Evolutionary conservation across 2,797 vertebrate genomes (phyloP).

Genomic region (Sebastes vulpes): DNA sequence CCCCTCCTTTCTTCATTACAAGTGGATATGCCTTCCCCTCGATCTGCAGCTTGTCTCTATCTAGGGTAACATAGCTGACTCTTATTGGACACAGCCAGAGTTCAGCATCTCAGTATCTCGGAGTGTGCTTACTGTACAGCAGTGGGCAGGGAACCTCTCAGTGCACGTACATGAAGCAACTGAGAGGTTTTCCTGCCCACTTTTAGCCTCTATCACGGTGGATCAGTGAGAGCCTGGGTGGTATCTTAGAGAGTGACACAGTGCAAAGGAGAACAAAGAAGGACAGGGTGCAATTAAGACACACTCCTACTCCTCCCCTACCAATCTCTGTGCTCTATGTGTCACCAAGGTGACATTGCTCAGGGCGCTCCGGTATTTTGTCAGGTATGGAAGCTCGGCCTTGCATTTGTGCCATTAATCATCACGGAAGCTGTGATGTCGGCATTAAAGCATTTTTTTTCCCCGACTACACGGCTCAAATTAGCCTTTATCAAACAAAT

Average conservation of each 20-base stretch:
- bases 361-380: slow-evolving; percentile 60
- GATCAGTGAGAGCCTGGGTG: slow-evolving; percentile 55
- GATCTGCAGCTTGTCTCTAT: slow-evolving; percentile 66
- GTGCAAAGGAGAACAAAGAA: slow-evolving; percentile 68
- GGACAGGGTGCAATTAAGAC: slow-evolving; percentile 81
- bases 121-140: slow-evolving; percentile 40
- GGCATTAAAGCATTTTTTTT: slow-evolving; percentile 52
- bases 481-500: slow-evolving; percentile 72
- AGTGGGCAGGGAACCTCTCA: not conserved
- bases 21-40: slow-evolving; percentile 68
- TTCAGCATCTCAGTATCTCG: slow-evolving; percentile 47
- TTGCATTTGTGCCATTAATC: slow-evolving; percentile 72
- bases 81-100: slow-evolving; percentile 57
- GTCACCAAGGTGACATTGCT: slow-evolving; percentile 86
- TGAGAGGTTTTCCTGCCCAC: slow-evolving; percentile 51
- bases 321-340: slow-evolving; percentile 63
- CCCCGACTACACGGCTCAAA: slow-evolving; percentile 54
- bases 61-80: slow-evolving; percentile 54
- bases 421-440: slow-evolving; percentile 67
- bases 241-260: slow-evolving; percentile 58
- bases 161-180: slow-evolving; percentile 28
- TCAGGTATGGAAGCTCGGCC: slow-evolving; percentile 62
- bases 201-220: slow-evolving; percentile 51
- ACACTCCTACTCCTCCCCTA: slow-evolving; percentile 50
- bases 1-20: slow-evolving; percentile 67